Percentiles rank a stretch among this genome's conserved stretches.
Conservation (phyloP, 2,797 vertebrate genomes). For the Menidia menidia region DNA sequence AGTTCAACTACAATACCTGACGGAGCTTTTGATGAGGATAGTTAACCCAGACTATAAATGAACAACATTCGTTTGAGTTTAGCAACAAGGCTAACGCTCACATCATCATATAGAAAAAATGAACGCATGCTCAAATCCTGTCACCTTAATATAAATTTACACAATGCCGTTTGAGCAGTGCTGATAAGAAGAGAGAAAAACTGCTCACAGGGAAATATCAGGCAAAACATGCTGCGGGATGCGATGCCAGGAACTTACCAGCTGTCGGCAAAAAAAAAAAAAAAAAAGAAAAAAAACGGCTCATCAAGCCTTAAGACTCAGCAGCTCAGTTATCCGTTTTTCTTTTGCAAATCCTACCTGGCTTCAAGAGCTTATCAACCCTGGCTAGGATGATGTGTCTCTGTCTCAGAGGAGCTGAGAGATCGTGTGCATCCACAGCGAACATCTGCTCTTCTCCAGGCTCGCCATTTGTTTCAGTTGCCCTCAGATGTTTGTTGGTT, state of each 20-base stretch:
- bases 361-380: conserved; percentile 12
- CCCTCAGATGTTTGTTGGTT: background rate
- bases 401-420: background rate
- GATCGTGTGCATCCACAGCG: background rate
- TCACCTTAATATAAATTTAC: background rate
- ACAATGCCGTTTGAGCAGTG: background rate
- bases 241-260: conserved; percentile 34
- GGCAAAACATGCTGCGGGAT: conserved; percentile 34
- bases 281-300: conserved; percentile 1
- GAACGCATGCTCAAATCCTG: too few relatives aligned
- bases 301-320: conserved; percentile 37
- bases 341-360: conserved; percentile 47
- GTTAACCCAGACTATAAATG: too few relatives aligned
- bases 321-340: conserved; percentile 35
- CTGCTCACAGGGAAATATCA: conserved; percentile 11
- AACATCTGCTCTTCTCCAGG: background rate
- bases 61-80: too few relatives aligned
- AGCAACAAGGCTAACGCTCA: background rate
- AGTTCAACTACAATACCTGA: too few relatives aligned
- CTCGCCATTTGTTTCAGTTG: background rate
- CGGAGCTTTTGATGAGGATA: too few relatives aligned
- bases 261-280: conserved; percentile 4
- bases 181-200: background rate
- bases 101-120: background rate
- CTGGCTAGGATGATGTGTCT: background rate